Conservation (phyloP, 2,888 invertebrate species). For the Eudemis profundana region DNA sequence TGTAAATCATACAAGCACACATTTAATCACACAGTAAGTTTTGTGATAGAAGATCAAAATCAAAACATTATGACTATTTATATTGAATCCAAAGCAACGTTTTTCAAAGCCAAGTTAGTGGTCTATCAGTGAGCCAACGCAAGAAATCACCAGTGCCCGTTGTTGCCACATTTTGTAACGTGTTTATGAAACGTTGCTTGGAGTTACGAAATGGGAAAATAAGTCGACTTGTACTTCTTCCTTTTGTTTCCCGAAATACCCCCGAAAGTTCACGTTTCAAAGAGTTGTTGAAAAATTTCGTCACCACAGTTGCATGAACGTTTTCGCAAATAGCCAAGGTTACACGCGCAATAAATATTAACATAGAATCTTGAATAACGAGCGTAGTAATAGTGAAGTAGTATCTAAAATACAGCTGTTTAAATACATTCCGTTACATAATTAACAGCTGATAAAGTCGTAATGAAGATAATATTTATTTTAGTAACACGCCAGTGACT, state of each 20-base stretch:
- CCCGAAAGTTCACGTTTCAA: not conserved
- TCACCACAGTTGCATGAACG: slow-evolving; percentile 26
- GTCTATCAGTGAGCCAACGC: not conserved
- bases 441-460: slow-evolving; percentile 30
- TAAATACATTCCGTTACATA: slow-evolving; percentile 27
- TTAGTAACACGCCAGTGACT: slow-evolving; percentile 18
- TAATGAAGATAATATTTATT: slow-evolving; percentile 24
- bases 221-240: not conserved
- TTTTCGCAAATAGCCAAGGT: slow-evolving; percentile 39
- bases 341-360: slow-evolving; percentile 30
- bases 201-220: slow-evolving; percentile 9
- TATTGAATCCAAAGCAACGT: not conserved
- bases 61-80: too few relatives aligned
- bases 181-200: not conserved
- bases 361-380: slow-evolving; percentile 12
- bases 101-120: not conserved
- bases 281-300: slow-evolving; percentile 13
- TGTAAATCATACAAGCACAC: not conserved
- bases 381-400: slow-evolving; percentile 13
- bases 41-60: too few relatives aligned
- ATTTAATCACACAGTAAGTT: too few relatives aligned
- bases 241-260: slow-evolving; percentile 20
- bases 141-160: not conserved
- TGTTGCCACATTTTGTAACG: slow-evolving; percentile 6
- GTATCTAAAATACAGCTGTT: slow-evolving; percentile 19